Evolutionary conservation across 2,888 invertebrate species (phyloP).

Genomic region (Blomia tropicalis): DNA sequence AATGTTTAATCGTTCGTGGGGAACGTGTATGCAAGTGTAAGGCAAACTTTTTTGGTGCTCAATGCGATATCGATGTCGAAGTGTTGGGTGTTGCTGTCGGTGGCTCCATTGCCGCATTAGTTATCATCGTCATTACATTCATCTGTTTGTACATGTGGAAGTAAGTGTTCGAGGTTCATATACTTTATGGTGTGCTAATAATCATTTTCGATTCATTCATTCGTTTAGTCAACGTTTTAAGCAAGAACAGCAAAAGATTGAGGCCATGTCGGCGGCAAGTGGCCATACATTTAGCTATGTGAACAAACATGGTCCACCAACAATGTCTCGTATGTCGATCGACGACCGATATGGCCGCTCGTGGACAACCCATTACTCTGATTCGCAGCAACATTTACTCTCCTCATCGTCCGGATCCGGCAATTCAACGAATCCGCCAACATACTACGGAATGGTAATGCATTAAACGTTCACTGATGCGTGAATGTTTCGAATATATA

Average conservation of each 20-base stretch:
- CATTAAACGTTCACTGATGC: not conserved
- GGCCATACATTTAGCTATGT: conserved; percentile 41
- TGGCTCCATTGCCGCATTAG: conserved; percentile 68
- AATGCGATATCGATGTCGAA: conserved; percentile 79
- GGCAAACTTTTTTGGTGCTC: conserved; percentile 50
- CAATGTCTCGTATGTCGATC: conserved; percentile 18
- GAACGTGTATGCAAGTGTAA: conserved; percentile 60
- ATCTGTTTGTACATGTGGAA: conserved; percentile 80
- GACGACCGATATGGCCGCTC: conserved; percentile 50
- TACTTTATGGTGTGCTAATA: not conserved
- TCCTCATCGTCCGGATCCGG: not conserved
- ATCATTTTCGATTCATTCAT: not conserved
- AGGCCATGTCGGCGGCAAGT: conserved; percentile 56
- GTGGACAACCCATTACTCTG: not conserved
- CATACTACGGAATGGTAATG: not conserved
- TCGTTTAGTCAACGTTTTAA: conserved; percentile 64
- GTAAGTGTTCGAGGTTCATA: conserved; percentile 39
- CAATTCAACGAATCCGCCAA: not conserved
- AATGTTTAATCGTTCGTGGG: conserved; percentile 58
- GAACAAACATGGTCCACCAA: conserved; percentile 45
- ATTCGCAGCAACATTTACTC: not conserved
- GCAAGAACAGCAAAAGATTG: conserved; percentile 59
- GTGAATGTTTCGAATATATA: too few relatives aligned
- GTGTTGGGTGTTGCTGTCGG: conserved; percentile 78
- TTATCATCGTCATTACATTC: conserved; percentile 69